Base-by-base conservation (phyloP, 2,797 vertebrate genomes). In the Darevskia mixta region DNA sequence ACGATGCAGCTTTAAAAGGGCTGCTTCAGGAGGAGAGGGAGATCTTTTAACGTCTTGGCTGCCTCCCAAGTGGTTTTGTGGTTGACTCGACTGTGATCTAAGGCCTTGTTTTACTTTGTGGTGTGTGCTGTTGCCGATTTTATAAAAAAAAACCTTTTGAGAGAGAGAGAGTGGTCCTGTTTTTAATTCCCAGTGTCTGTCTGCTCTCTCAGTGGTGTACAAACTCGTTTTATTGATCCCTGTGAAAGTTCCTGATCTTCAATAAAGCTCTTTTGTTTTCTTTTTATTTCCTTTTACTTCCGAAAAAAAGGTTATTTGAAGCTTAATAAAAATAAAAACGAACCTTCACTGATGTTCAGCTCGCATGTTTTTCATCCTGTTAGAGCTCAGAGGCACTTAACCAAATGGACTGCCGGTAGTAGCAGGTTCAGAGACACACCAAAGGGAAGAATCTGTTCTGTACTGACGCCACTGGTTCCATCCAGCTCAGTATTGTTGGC, bases 261-360 rank as follows among this genome's bases (percentile, higher is more conserved):
- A 90, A 92, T 93, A 94, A 95, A 92, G 73, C 87, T 29, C 87
- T 83, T 3, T 93, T 90, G 11, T 49, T 49, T 49, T 49, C 49
- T 49, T 55, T 55, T 55, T 55, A 15, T 55, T 55, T 49, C 45
- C 0, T 88, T 94, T 91, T 79, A 0, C 83, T 79, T 89, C 90
- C 75, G 78, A 88, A 79, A 91, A 67, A 18, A 29, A 13, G 61
- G 80, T 58, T 75, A 1, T 61, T 90, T 41, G 35, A 41, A 38
- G 86, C 77, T 29, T 41, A 27, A 35, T 29, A 27, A 45, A 29
- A 77, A 29, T 27, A 25, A 35, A 29, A 27, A 45, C 11, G 45
- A 69, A 25, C 8, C 20, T 64, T 61, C 66, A 38, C 35, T 66
- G 18, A 5, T 17, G 29, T 18, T 23, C 32, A 4, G 18, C 17